Conservation (phyloP, 1,140 invertebrate species). For the Tribolium castaneum region DNA sequence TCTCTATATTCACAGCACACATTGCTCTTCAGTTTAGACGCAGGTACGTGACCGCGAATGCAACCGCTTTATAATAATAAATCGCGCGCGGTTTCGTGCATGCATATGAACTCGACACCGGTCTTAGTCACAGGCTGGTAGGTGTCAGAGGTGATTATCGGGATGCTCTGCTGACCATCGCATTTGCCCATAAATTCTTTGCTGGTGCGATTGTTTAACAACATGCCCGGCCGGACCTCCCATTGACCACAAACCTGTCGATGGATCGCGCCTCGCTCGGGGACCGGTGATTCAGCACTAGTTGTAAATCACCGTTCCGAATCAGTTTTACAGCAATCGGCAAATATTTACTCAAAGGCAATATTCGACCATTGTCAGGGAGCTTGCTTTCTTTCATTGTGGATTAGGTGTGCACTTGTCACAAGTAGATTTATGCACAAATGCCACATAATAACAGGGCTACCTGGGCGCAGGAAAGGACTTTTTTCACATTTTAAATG, state of each 20-base stretch:
- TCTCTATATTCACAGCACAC: slow-evolving; percentile 45
- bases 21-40: slow-evolving; percentile 45
- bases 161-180: slow-evolving; percentile 42
- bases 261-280: slow-evolving; percentile 1
- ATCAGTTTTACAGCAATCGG: slow-evolving; percentile 53
- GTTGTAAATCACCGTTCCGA: slow-evolving; percentile 54
- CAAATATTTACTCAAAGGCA: slow-evolving; percentile 59
- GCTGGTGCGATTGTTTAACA: slow-evolving; percentile 51
- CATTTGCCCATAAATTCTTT: slow-evolving; percentile 44
- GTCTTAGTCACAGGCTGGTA: slow-evolving; percentile 45
- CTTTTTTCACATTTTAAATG: slow-evolving; percentile 45
- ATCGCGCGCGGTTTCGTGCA: slow-evolving; percentile 48
- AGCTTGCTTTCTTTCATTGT: slow-evolving; percentile 47
- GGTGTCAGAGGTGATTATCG: slow-evolving; percentile 47
- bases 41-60: slow-evolving; percentile 52
- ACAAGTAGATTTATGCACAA: slow-evolving; percentile 59
- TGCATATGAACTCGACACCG: slow-evolving; percentile 46
- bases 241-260: slow-evolving; percentile 43
- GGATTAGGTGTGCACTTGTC: slow-evolving; percentile 52
- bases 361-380: slow-evolving; percentile 46
- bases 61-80: slow-evolving; percentile 53
- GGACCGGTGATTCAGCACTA: slow-evolving; percentile 54
- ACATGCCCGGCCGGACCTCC: slow-evolving; percentile 54
- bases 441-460: slow-evolving; percentile 46
- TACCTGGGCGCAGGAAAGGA: slow-evolving; percentile 45